phyloP scores from a whole-genome alignment of 64 coral and sea anemone species.

The Pocillopora damicornis region DNA sequence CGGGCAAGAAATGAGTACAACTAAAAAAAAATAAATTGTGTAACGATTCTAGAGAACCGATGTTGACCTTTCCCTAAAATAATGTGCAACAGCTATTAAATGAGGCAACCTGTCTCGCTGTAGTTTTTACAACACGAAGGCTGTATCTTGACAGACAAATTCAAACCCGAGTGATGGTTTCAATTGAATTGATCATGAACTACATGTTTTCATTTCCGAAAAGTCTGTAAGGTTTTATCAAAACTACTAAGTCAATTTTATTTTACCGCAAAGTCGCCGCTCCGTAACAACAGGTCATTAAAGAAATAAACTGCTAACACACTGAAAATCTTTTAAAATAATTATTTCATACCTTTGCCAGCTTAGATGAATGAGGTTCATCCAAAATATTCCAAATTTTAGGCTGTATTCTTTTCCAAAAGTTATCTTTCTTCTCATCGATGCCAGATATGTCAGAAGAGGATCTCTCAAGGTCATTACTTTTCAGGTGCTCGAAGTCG shows the following conservation, averaged over 20 bases:
- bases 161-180: constrained; percentile 1
- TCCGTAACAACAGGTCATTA: neutral
- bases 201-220: constrained; percentile 4
- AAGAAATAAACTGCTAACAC: neutral
- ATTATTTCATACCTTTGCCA: constrained; percentile 62
- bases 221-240: neutral
- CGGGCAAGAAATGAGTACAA: no score
- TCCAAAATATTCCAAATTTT: constrained; percentile 88
- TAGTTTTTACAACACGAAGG: no score
- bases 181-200: constrained; percentile 3
- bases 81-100: no score
- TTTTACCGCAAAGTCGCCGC: neutral
- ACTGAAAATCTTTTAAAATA: neutral
- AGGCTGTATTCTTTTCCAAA: constrained; percentile 68
- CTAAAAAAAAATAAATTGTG: neutral
- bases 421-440: constrained; percentile 32
- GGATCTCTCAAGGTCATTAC: constrained; percentile 28
- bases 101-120: no score
- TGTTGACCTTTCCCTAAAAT: neutral
- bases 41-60: neutral
- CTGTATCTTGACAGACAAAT: neutral
- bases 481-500: constrained; percentile 66
- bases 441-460: constrained; percentile 30
- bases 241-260: constrained; percentile 16
- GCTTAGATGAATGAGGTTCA: constrained; percentile 76